Evolutionary conservation across 2,888 invertebrate species (phyloP), one percentile per base, ranked within the genome.

Genomic region (Diogma glabrata): DNA sequence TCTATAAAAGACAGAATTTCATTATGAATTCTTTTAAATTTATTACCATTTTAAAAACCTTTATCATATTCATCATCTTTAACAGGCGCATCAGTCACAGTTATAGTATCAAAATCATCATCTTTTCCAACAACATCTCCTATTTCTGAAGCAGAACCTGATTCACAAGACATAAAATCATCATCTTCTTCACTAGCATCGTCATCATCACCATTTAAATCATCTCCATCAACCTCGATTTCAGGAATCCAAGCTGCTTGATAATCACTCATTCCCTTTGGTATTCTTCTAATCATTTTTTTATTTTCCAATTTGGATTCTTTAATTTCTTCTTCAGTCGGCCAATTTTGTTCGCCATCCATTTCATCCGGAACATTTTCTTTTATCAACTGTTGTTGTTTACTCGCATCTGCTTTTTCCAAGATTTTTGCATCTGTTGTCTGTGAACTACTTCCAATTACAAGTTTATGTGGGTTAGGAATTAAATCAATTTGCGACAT

Each of bases 321-420:
- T 56, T 79, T 77, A 55, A 93, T 77, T 71, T 95, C 94, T 63
- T 94, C 91, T 57, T 86, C 85, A 14, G 93, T 93, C 0, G 96
- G 95, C 92, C 93, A 95, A 1, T 94, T 95, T 70, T 96, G 96
- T 66, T 96, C 96, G 2, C 86, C 91, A 64, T 92, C 88, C 90
- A 95, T 87, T 6, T 84, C 84, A 72, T 95, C 90, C 1, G 86
- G 84, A 50, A 82, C 71, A 69, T 88, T 87, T 72, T 93, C 94
- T 22, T 78, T 75, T 52, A 81, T 76, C 33, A 95, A 72, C 50
- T 82, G 79, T 62, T 84, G 84, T 70, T 87, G 88, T 61, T 81
- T 78, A 0, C 62, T 60, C 2, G 81, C 77, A 69, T 87, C 80
- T 17, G 81, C 79, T 69, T 73, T 75, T 26, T 67, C 65, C 51